Evolutionary conservation across 2,113 vertebrate species (phyloP).

Genomic region (Boulengeromyrus knoepffleri): DNA sequence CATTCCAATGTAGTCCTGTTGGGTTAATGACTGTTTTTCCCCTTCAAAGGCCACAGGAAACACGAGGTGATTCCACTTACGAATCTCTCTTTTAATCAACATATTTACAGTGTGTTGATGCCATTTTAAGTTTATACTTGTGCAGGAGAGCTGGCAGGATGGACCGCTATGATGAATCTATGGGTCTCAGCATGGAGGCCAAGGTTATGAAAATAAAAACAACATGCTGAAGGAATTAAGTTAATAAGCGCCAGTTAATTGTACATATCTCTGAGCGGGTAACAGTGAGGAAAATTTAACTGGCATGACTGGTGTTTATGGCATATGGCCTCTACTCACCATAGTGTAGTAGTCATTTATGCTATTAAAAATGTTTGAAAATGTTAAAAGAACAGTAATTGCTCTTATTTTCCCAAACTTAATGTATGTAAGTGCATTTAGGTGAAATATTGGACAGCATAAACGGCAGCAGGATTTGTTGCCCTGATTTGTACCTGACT

Average conservation of each 20-base stretch:
- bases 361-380: not conserved
- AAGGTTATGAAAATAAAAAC: conserved; percentile 22
- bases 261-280: conserved; percentile 20
- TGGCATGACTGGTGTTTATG: not conserved
- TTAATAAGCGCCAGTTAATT: conserved; percentile 27
- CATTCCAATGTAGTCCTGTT: not conserved
- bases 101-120: not conserved
- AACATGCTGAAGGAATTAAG: conserved; percentile 36
- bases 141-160: conserved; percentile 7
- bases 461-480: not conserved
- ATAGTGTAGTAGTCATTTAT: not conserved
- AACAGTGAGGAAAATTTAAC: conserved; percentile 5
- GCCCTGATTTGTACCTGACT: conserved; percentile 71
- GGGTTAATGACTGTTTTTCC: not conserved
- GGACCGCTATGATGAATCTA: not conserved
- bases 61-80: not conserved
- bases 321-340: not conserved
- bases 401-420: not conserved
- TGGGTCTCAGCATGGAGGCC: conserved; percentile 7
- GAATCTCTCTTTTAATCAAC: not conserved
- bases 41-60: not conserved
- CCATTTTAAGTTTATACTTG: not conserved
- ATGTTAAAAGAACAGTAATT: not conserved
- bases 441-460: not conserved
- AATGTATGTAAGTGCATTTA: not conserved